phyloP scores from a whole-genome alignment of 2,113 vertebrate genomes.

The Heptranchias perlo region DNA sequence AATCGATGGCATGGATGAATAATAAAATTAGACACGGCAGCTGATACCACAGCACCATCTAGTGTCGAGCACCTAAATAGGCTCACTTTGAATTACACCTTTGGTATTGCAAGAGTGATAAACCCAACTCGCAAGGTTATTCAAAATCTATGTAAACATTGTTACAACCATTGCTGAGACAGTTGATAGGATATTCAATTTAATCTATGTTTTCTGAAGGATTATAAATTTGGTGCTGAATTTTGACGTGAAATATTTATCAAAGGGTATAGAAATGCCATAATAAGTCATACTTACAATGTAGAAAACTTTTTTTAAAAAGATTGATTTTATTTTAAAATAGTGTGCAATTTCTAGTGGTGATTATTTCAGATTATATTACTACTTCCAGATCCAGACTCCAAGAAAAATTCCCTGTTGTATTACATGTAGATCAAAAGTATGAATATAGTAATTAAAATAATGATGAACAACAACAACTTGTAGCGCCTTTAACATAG shows the following conservation, averaged over 20 bases:
- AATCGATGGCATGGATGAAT: neutral
- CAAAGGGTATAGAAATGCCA: neutral
- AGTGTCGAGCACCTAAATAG: neutral
- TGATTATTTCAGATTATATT: neutral
- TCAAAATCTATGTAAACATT: too few relatives aligned
- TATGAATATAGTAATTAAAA: neutral
- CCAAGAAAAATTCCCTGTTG: neutral
- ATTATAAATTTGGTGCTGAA: neutral
- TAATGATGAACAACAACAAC: neutral
- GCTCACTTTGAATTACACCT: neutral
- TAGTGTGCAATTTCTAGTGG: neutral
- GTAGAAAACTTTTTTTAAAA: too few relatives aligned
- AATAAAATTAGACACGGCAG: neutral
- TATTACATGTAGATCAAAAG: neutral
- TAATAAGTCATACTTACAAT: neutral
- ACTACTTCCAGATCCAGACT: neutral
- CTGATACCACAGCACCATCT: conserved; percentile 31
- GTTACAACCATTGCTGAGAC: neutral
- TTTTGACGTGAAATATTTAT: neutral
- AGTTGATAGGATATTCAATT: neutral
- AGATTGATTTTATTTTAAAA: neutral
- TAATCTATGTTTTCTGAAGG: neutral
- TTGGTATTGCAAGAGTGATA: neutral
- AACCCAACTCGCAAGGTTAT: too few relatives aligned
- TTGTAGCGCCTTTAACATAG: neutral